A percentile compares a stretch with the other conserved stretches of the same genome.
phyloP scores from a whole-genome alignment of 2,888 invertebrate species.

The Clostera curtula region DNA sequence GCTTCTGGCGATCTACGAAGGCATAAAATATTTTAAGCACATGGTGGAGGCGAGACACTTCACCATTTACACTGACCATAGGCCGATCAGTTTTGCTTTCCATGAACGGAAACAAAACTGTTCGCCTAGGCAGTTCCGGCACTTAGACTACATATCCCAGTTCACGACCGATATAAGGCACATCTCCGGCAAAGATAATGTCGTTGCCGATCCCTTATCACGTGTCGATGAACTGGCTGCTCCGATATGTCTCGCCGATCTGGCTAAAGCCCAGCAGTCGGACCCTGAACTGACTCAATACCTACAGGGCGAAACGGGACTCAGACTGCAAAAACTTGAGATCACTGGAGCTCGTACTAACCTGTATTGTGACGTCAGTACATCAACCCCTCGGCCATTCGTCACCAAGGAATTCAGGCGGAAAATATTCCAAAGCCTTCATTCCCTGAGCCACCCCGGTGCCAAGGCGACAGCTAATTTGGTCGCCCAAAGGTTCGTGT shows the following conservation, averaged over 20 bases:
- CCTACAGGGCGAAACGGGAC: slow-evolving; percentile 9
- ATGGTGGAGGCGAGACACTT: slow-evolving; percentile 10
- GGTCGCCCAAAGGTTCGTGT: no score
- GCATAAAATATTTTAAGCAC: not conserved
- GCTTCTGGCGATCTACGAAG: no score
- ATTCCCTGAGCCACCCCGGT: no score
- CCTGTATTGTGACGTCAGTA: slow-evolving; percentile 20
- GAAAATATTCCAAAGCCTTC: no score
- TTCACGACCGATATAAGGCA: slow-evolving; percentile 17
- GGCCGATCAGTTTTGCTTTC: slow-evolving; percentile 25
- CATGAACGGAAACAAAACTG: slow-evolving; percentile 30
- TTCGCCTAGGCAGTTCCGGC: slow-evolving; percentile 18
- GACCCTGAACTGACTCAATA: slow-evolving; percentile 11
- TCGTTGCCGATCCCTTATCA: slow-evolving; percentile 25
- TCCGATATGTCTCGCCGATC: slow-evolving; percentile 6
- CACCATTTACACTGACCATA: slow-evolving; percentile 19
- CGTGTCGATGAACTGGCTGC: slow-evolving; percentile 15
- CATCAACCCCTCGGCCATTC: slow-evolving; percentile 12
- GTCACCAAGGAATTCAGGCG: no score
- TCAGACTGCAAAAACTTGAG: slow-evolving; percentile 10
- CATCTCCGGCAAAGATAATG: slow-evolving; percentile 17
- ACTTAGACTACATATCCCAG: slow-evolving; percentile 17
- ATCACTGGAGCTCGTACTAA: slow-evolving; percentile 6
- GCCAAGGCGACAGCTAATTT: no score
- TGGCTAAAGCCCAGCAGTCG: slow-evolving; percentile 11